These are phyloP conservation scores for Plotosus lineatus DNA, from an alignment of 2,113 vertebrate species.

Conservation along the genomic window DNA sequence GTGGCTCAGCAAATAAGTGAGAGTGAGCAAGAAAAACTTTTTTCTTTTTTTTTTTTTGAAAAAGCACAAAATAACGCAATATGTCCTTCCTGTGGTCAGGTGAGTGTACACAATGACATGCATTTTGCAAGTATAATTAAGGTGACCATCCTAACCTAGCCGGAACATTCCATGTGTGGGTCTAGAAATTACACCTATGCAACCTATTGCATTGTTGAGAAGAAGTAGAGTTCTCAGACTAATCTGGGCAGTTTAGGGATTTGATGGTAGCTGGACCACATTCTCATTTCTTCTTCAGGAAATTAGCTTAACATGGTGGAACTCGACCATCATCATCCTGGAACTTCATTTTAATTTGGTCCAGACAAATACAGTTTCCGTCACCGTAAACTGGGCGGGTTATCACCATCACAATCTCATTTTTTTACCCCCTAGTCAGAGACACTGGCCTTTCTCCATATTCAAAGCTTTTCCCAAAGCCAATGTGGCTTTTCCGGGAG, in stretches of 20 bases:
- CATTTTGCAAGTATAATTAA: no score
- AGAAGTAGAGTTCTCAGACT: conserved; percentile 63
- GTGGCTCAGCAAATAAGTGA: no score
- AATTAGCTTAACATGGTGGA: conserved; percentile 62
- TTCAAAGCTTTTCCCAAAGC: conserved; percentile 31
- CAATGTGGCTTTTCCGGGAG: conserved; percentile 14
- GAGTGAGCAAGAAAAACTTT: no score
- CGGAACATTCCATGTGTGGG: not conserved
- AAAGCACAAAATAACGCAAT: not conserved
- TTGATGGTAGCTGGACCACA: conserved; percentile 47
- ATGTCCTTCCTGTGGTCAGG: not conserved
- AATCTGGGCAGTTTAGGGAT: conserved; percentile 63
- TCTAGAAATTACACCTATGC: conserved; percentile 9
- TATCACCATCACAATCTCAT: conserved; percentile 20
- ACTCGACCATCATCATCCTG: conserved; percentile 59
- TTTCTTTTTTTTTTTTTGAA: not conserved
- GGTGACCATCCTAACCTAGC: not conserved
- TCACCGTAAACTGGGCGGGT: conserved; percentile 9
- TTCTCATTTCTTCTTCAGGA: conserved; percentile 68
- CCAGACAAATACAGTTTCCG: conserved; percentile 54
- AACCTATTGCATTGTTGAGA: conserved; percentile 19
- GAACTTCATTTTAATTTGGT: conserved; percentile 60
- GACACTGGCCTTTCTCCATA: conserved; percentile 27
- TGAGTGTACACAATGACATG: not conserved
- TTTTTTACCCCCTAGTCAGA: conserved; percentile 20